phyloP scores from a whole-genome alignment of 92 coral and sea anemone genomes.

The Zoanthus sansibaricus region DNA sequence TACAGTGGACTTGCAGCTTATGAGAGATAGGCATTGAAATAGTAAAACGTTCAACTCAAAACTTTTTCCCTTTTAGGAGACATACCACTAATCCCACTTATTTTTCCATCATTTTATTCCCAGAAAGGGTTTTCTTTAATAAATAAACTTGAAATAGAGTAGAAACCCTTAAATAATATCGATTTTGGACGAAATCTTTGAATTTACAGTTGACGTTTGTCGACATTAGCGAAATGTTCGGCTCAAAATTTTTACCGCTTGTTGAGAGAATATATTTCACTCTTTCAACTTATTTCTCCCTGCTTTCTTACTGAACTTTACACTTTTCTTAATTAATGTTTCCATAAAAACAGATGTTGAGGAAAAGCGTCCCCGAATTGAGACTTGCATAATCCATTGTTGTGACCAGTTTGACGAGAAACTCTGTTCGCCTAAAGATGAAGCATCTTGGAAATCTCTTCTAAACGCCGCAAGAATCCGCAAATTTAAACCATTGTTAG shows the following conservation, averaged over 20 bases:
- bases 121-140: slow-evolving; percentile 29
- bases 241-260: slow-evolving; percentile 39
- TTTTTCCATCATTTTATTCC: slow-evolving; percentile 28
- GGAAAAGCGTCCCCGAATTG: slow-evolving; percentile 21
- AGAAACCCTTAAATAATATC: slow-evolving; percentile 30
- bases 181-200: slow-evolving; percentile 35
- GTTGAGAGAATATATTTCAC: slow-evolving; percentile 30
- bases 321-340: slow-evolving; percentile 10
- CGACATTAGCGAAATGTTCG: slow-evolving; percentile 39
- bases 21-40: slow-evolving; percentile 33
- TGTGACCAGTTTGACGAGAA: slow-evolving; percentile 7
- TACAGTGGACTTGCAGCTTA: slow-evolving; percentile 25
- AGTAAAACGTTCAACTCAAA: no score
- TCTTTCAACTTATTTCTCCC: slow-evolving; percentile 21
- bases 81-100: slow-evolving; percentile 27
- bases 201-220: slow-evolving; percentile 28
- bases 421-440: slow-evolving; percentile 8
- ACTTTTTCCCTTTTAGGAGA: no score
- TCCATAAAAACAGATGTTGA: slow-evolving; percentile 16
- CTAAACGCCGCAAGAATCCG: slow-evolving; percentile 18
- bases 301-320: slow-evolving; percentile 15
- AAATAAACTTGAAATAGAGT: slow-evolving; percentile 43
- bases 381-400: slow-evolving; percentile 18
- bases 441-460: slow-evolving; percentile 16
- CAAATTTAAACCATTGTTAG: slow-evolving; percentile 7